Evolutionary conservation across 1,140 invertebrate species (phyloP).

Genomic region (Bombus sibiricus): DNA sequence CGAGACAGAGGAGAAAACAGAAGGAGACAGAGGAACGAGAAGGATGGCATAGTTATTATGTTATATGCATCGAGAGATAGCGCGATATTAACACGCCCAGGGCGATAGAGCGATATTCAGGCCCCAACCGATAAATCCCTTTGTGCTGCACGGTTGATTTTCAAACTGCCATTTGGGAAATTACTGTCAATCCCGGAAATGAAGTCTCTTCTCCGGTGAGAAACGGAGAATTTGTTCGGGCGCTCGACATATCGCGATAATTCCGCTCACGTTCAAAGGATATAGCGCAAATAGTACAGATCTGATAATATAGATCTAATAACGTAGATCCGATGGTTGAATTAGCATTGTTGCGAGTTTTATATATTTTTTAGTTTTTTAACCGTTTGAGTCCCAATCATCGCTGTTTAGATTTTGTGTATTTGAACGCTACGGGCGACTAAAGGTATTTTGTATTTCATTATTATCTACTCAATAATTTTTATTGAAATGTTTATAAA

Average conservation of each 20-base stretch:
- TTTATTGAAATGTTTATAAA: too few relatives aligned
- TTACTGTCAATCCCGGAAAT: constrained; percentile 77
- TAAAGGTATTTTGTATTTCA: too few relatives aligned
- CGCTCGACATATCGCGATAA: constrained; percentile 59
- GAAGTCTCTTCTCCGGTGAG: constrained; percentile 73
- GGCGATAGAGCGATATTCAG: constrained; percentile 70
- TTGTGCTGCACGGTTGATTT: constrained; percentile 77
- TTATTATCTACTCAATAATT: too few relatives aligned
- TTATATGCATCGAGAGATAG: constrained; percentile 68
- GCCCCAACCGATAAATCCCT: constrained; percentile 74
- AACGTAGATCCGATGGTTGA: background rate
- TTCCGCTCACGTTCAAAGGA: constrained; percentile 63
- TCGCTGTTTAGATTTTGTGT: too few relatives aligned
- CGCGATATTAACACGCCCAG: constrained; percentile 69
- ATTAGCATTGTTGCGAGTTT: too few relatives aligned
- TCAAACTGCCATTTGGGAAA: constrained; percentile 76
- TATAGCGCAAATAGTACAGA: constrained; percentile 40
- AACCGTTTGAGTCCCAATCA: too few relatives aligned
- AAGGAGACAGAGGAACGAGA: constrained; percentile 18
- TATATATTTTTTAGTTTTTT: too few relatives aligned
- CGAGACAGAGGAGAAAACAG: constrained; percentile 46
- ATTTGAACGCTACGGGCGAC: too few relatives aligned
- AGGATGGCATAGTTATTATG: constrained; percentile 70
- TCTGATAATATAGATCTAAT: constrained; percentile 20
- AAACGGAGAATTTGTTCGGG: constrained; percentile 33